phyloP scores from a whole-genome alignment of 2,888 invertebrate species.

The Stegophylla sp. region DNA sequence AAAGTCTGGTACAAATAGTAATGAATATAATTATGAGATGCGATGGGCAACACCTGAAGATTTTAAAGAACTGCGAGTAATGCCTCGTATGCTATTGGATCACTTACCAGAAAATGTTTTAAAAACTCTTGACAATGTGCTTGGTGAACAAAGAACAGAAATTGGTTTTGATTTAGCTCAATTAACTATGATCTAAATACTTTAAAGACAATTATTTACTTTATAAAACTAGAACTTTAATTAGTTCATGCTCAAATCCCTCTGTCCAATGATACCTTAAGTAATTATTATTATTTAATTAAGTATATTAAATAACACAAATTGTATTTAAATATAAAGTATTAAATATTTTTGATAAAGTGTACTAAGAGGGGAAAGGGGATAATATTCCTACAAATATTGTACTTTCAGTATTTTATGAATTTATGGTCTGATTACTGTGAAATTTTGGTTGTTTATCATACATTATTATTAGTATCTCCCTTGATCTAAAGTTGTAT shows the following conservation, averaged over 20 bases:
- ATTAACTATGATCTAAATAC: slow-evolving; percentile 61
- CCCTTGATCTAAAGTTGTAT: slow-evolving; percentile 21
- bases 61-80: slow-evolving; percentile 81
- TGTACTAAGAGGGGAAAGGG: slow-evolving; percentile 32
- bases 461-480: slow-evolving; percentile 32
- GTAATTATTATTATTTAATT: slow-evolving; percentile 20
- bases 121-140: slow-evolving; percentile 73
- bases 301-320: slow-evolving; percentile 18
- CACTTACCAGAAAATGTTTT: slow-evolving; percentile 83
- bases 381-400: slow-evolving; percentile 54
- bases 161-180: slow-evolving; percentile 62
- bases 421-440: slow-evolving; percentile 57
- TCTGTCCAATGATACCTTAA: slow-evolving; percentile 33
- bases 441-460: slow-evolving; percentile 29
- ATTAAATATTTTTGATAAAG: slow-evolving; percentile 39
- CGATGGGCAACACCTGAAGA: slow-evolving; percentile 81
- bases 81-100: slow-evolving; percentile 85
- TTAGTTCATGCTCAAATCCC: slow-evolving; percentile 51
- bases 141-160: slow-evolving; percentile 66
- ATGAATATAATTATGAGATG: slow-evolving; percentile 74
- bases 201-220: slow-evolving; percentile 32
- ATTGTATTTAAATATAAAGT: slow-evolving; percentile 23
- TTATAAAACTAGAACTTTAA: slow-evolving; percentile 45
- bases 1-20: slow-evolving; percentile 69
- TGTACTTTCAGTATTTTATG: slow-evolving; percentile 55